Percentiles rank a stretch among this genome's conserved stretches.
phyloP scores from a whole-genome alignment of 2,113 vertebrate species.

The Puntigrus tetrazona region DNA sequence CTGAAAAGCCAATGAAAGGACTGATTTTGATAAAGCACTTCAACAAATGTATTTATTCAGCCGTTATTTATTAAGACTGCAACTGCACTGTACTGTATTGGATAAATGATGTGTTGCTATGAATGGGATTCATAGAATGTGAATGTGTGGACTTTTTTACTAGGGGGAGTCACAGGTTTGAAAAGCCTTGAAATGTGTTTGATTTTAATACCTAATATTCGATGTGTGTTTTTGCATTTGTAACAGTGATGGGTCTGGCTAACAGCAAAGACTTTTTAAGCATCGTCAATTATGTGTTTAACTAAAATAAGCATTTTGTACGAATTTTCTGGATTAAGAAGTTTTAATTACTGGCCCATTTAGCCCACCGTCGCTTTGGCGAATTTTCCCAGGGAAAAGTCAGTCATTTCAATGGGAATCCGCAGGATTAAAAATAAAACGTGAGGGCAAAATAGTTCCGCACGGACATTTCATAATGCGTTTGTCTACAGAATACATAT shows the following conservation, averaged over 20 bases:
- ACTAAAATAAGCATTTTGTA: neutral
- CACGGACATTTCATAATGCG: neutral
- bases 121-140: slow-evolving; percentile 10
- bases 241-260: neutral
- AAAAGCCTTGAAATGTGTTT: slow-evolving; percentile 6
- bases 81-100: slow-evolving; percentile 2
- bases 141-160: neutral
- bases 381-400: neutral
- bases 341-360: neutral
- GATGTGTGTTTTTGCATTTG: neutral
- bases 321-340: no score
- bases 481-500: no score
- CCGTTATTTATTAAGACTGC: slow-evolving; percentile 36
- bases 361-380: neutral
- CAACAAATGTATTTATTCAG: slow-evolving; percentile 56
- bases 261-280: no score
- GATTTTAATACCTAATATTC: neutral
- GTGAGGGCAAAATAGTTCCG: neutral
- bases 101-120: slow-evolving; percentile 1
- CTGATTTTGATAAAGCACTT: slow-evolving; percentile 57
- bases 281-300: neutral
- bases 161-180: neutral
- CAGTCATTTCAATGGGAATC: neutral
- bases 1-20: slow-evolving; percentile 57
- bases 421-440: no score